A percentile compares a stretch with the other conserved stretches of the same genome.
phyloP scores from a whole-genome alignment of 2,888 invertebrate species.

The Gasteruption jaculator region DNA sequence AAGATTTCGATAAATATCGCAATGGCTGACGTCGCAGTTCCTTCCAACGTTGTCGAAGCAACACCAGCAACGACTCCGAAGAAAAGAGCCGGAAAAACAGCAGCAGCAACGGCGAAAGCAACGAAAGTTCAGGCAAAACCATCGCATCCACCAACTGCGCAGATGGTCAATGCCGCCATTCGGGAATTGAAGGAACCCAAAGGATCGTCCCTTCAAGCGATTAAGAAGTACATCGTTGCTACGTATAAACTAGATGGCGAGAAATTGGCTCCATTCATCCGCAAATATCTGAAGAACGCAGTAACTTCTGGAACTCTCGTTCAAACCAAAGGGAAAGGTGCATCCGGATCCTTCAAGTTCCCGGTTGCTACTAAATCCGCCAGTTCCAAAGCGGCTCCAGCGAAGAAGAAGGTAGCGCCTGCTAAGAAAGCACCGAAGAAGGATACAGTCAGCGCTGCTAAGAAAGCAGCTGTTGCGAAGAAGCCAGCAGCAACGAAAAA shows the following conservation, averaged over 20 bases:
- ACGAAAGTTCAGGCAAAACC: conserved; percentile 48
- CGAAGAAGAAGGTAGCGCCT: conserved; percentile 17
- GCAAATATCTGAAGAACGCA: conserved; percentile 58
- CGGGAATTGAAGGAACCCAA: conserved; percentile 55
- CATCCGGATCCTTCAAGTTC: conserved; percentile 54
- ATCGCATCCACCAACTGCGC: conserved; percentile 54
- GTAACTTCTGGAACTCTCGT: conserved; percentile 54
- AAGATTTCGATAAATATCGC: conserved; percentile 15
- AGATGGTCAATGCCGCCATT: conserved; percentile 60
- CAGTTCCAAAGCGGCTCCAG: conserved; percentile 22
- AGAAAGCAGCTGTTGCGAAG: no score
- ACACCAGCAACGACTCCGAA: conserved; percentile 10
- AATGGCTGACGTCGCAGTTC: no score
- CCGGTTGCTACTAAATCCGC: no score
- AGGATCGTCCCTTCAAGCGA: conserved; percentile 59
- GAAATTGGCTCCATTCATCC: conserved; percentile 58
- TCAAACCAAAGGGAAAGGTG: conserved; percentile 57
- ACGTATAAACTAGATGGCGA: conserved; percentile 60
- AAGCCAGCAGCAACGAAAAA: conserved; percentile 31
- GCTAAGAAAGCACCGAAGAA: conserved; percentile 12
- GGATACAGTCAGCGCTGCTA: no score
- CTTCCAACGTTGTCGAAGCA: no score
- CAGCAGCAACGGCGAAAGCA: conserved; percentile 25
- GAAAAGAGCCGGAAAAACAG: no score
- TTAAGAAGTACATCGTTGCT: conserved; percentile 61